A percentile compares a stretch with the other conserved stretches of the same genome.
Evolutionary conservation across 2,888 invertebrate species (phyloP).

Genomic region (Eristalis intricaria): DNA sequence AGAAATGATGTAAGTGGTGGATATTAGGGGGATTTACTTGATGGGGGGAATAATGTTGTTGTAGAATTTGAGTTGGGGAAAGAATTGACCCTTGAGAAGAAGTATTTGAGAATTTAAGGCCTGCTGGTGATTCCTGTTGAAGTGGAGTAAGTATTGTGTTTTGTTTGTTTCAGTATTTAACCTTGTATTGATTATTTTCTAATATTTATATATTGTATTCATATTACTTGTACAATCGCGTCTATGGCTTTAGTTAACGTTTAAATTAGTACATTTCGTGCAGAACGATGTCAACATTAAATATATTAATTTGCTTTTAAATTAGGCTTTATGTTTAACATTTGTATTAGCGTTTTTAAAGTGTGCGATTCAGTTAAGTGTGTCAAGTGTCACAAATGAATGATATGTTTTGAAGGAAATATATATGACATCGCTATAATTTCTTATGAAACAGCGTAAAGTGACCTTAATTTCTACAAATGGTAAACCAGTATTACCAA

Average conservation of each 20-base stretch:
- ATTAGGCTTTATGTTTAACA: conserved; percentile 37
- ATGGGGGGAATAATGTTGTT: conserved; percentile 75
- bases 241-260: neutral
- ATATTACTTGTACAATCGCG: conserved; percentile 3
- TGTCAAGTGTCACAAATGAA: conserved; percentile 57
- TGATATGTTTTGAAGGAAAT: conserved; percentile 15
- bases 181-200: conserved; percentile 17
- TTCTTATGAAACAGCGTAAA: conserved; percentile 14
- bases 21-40: conserved; percentile 76
- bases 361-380: conserved; percentile 5
- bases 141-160: conserved; percentile 60
- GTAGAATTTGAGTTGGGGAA: conserved; percentile 78
- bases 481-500: no score
- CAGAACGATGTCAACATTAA: conserved; percentile 44
- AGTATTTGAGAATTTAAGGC: conserved; percentile 75
- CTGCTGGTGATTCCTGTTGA: conserved; percentile 78
- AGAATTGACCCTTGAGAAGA: conserved; percentile 74
- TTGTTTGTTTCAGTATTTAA: conserved; percentile 43
- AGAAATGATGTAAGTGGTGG: conserved; percentile 75
- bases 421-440: conserved; percentile 13
- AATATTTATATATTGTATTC: neutral
- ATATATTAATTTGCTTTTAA: conserved; percentile 32
- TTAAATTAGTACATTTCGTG: conserved; percentile 30
- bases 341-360: conserved; percentile 38
- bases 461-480: neutral